Base-by-base conservation (phyloP, 2,888 invertebrate species). In the Linnaemya tessellans region DNA sequence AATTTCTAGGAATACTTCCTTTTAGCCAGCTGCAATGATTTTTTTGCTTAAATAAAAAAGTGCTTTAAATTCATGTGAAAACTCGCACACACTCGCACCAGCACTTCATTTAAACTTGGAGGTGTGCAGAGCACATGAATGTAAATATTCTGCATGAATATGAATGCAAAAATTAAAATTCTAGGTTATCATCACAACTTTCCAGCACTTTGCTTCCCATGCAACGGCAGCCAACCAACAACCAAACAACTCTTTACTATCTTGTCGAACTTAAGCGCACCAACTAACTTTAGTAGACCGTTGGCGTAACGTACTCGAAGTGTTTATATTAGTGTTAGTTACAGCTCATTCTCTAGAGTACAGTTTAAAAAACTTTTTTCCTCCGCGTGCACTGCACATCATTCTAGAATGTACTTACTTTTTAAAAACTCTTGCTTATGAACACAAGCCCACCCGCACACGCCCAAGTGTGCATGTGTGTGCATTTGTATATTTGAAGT, bases 111-210 rank as follows among this genome's bases (percentile, higher is more conserved):
- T 5, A 30, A 30, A 30, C 30, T 5, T 2, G 30, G 2, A 30
- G 30, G 30, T 30, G 30, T 30, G 30, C 5, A 30, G 30, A 35
- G 20, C 30, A 56, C 22, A 73, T 46, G 18, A 11, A 65, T 67
- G 51, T 51, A 25, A 15, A 20, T 60, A 10, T 79, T 38, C 22
- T 56, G 58, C 20, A 80, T 68, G 64, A 60, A 70, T 71, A 54
- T 49, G 64, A 80, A 77, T 77, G 30, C 51, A 74, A 62, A 58
- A 71, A 71, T 71, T 49, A 49, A 67, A 82, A 85, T 85, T 85
- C 75, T 85, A 75, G 85, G 85, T 85, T 85, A 85, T 82, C 85
- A 79, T 82, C 75, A 85, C 82, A 79, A 82, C 71, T 71, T 74
- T 73, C 35, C 67, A 84, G 49, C 60, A 60, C 35, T 79, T 79